phyloP scores from a whole-genome alignment of 2,113 vertebrate genomes.

The Semnopithecus entellus region DNA sequence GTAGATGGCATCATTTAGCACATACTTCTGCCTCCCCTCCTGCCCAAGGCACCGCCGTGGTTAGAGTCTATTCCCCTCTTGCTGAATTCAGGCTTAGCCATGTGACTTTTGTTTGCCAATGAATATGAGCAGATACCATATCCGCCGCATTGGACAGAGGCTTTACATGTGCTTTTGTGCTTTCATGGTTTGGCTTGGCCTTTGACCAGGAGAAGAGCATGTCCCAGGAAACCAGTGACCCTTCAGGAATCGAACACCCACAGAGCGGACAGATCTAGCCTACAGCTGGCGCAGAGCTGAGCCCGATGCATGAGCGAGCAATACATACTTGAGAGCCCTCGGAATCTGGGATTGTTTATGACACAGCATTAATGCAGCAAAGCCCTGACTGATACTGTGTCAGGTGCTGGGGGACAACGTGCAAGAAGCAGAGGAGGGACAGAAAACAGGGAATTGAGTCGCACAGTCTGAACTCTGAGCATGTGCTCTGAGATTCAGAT shows the following conservation, averaged over 20 bases:
- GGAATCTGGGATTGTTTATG: not conserved
- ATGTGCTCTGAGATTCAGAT: not conserved
- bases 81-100: not conserved
- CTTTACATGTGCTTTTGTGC: not conserved
- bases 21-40: fast-evolving
- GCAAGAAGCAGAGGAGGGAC: not conserved
- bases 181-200: not conserved
- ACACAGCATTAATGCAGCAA: not conserved
- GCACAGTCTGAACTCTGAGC: not conserved
- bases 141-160: fast-evolving
- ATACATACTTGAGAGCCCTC: fast-evolving
- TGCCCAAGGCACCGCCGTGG: fast-evolving
- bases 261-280: not conserved
- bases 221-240: not conserved
- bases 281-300: too few species aligned
- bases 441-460: not conserved
- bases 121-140: not conserved
- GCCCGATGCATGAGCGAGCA: not conserved
- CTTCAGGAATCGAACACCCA: not conserved
- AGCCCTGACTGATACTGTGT: not conserved
- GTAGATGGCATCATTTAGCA: not conserved
- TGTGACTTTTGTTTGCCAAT: not conserved
- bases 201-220: not conserved
- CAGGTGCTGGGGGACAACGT: not conserved
- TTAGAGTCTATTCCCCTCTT: not conserved